Base-by-base conservation (phyloP, 2,888 invertebrate genomes). In the Pelosia muscerda region DNA sequence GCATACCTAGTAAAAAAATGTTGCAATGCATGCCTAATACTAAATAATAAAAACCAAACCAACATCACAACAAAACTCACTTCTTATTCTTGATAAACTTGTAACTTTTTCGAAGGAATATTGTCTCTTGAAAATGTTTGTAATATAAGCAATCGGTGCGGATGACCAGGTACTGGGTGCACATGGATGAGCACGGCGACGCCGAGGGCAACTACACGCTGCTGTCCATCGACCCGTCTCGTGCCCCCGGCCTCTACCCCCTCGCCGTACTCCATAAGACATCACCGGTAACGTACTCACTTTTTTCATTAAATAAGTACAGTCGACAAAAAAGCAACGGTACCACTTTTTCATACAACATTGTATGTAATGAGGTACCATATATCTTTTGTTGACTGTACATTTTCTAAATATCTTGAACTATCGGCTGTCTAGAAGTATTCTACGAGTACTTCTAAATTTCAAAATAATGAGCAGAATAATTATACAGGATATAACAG, bases 151-250 rank as follows among this genome's bases (percentile, higher is more conserved):
- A 38, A 67, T 53, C 26, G 49, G 61, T 63, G 15, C 15, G 25
- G 55, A 25, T 74, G 68, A 19, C 53, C 72, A 98, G 98, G 56
- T 98, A 98, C 89, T 97, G 97, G 95, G 97, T 98, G n/a, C 97
- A 97, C 85, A 98, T 99, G 96, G 98, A 99, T 89, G 97, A 97
- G 82, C 97, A 97, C 83, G 98, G 98, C 0, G 98, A 99, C 86
- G 98, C 98, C 0, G 98, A 98, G 85, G 99, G 99, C 15, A 99
- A 99, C 95, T 99, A 98, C 92, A 98, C 98, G 0, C 95, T 99
- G 73, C 95, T 99, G 78, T 97, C 97, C 5, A 77, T 94, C 64
- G 88, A 95, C 81, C 88, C 91, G 0, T 81, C 89, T 55, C 90
- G 91, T 54, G 95, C 95, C 13, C 96, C 96, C 81, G 98, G 98